Percentiles rank a stretch among this genome's conserved stretches.
phyloP scores from a whole-genome alignment of 1,140 invertebrate species.

The Platyscapa corneri region DNA sequence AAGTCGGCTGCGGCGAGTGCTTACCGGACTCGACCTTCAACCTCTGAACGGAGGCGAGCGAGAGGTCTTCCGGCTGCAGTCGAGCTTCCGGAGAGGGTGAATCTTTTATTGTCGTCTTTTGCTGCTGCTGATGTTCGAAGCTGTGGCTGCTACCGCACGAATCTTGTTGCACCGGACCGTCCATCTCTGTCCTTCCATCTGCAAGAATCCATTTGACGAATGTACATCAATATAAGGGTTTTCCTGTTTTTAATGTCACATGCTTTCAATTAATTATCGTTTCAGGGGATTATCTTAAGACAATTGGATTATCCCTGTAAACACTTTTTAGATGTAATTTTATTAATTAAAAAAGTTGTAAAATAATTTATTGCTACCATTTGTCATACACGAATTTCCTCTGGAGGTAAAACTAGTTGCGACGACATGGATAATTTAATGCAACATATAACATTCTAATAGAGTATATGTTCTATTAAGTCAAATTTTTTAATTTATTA shows the following conservation, averaged over 20 bases:
- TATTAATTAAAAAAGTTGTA: no score
- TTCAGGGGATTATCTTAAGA: not conserved
- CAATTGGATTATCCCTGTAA: not conserved
- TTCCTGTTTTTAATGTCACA: not conserved
- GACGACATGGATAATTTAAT: no score
- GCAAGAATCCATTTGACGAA: not conserved
- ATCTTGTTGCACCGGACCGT: constrained; percentile 52
- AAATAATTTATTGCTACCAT: no score
- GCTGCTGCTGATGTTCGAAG: constrained; percentile 13
- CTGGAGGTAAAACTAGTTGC: no score
- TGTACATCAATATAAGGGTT: not conserved
- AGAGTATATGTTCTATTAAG: no score
- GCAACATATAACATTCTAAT: no score
- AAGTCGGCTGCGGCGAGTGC: constrained; percentile 38
- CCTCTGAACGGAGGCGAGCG: constrained; percentile 57
- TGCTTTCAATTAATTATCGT: not conserved
- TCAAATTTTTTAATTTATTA: no score
- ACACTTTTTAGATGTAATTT: no score
- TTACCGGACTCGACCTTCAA: constrained; percentile 53
- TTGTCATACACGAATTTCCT: no score
- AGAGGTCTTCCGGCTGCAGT: constrained; percentile 67
- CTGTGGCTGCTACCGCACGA: not conserved
- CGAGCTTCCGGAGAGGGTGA: constrained; percentile 64
- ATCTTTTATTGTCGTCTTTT: constrained; percentile 28
- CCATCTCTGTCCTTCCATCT: constrained; percentile 60